These are phyloP conservation scores for Oreochromis tanganicae DNA, from an alignment of 2,113 vertebrate genomes.

Conservation along the genomic window DNA sequence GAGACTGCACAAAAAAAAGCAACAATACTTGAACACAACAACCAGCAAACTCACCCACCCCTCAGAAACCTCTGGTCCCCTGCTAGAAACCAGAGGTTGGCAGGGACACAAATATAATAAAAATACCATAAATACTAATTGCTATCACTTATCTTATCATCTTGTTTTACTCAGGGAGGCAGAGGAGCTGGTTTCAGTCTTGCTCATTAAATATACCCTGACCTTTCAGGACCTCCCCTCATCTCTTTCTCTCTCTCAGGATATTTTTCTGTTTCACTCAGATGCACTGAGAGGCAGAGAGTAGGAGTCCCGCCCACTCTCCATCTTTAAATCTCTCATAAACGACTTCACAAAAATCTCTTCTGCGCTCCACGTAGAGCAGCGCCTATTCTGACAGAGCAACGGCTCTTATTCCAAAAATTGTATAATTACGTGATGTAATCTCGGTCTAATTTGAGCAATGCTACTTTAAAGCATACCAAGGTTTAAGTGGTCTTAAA, in stretches of 20 bases:
- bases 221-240: conserved; percentile 5
- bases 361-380: background rate
- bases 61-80: background rate
- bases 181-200: background rate
- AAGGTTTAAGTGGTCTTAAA: background rate
- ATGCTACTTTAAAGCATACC: background rate
- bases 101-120: background rate
- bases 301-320: conserved; percentile 52
- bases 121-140: background rate
- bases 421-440: background rate
- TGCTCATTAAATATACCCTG: conserved; percentile 1
- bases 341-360: background rate
- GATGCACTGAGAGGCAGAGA: conserved; percentile 20
- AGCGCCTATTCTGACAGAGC: background rate
- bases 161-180: background rate
- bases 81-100: background rate
- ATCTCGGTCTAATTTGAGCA: background rate
- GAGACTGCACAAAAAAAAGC: background rate
- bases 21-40: background rate
- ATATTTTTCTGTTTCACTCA: background rate
- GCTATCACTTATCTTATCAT: background rate
- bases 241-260: background rate
- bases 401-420: background rate
- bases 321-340: conserved; percentile 27
- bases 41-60: background rate